Conservation (phyloP, 2,113 vertebrate genomes). For the Isichthys henryi region DNA sequence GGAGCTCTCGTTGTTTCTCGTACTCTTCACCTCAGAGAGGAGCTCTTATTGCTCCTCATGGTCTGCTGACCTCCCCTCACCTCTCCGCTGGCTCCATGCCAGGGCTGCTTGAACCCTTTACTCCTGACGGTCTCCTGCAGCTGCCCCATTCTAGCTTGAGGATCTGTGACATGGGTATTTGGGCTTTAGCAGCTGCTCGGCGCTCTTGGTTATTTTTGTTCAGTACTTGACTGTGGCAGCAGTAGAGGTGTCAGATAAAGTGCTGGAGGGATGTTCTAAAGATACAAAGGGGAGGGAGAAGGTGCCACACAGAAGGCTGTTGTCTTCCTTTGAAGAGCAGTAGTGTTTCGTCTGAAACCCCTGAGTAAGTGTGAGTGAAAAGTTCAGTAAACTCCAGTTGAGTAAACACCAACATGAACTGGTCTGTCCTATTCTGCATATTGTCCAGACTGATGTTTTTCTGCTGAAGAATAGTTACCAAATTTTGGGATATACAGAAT, state of each 20-base stretch:
- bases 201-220: constrained; percentile 41
- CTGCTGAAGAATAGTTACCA: neutral
- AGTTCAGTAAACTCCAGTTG: neutral
- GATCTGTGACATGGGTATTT: constrained; percentile 30
- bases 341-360: neutral
- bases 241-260: constrained; percentile 15
- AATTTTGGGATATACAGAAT: neutral
- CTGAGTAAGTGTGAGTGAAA: neutral
- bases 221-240: constrained; percentile 21
- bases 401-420: neutral
- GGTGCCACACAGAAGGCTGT: neutral
- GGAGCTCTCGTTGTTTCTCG: neutral
- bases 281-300: neutral
- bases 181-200: constrained; percentile 36
- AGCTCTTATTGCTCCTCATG: neutral
- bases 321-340: neutral
- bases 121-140: constrained; percentile 4
- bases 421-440: neutral
- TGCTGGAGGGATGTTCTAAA: constrained; percentile 19
- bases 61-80: neutral
- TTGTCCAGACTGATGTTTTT: neutral
- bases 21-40: neutral
- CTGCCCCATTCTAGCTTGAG: constrained; percentile 10
- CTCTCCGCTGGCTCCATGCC: neutral
- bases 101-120: neutral